Percentiles rank a stretch among this genome's conserved stretches.
Evolutionary conservation across 2,113 vertebrate genomes (phyloP).

Genomic region (Arothron firmamentum): DNA sequence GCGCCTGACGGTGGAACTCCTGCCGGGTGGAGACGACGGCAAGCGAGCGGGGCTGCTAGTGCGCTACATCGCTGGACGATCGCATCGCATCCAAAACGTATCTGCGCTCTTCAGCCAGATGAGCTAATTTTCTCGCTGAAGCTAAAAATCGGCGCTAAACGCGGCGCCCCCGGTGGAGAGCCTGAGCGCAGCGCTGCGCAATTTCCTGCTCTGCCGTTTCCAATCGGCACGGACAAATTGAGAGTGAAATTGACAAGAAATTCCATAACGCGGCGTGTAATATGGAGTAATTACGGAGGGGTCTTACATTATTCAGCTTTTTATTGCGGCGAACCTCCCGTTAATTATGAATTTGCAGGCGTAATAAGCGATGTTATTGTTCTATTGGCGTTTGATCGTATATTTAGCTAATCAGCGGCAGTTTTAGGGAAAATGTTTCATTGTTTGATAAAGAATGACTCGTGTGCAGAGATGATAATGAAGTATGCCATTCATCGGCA

Average conservation of each 20-base stretch:
- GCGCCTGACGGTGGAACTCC: conserved; percentile 49
- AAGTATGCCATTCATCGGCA: background rate
- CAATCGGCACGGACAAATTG: conserved; percentile 21
- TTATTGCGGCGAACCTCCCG: conserved; percentile 30
- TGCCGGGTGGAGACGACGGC: conserved; percentile 18
- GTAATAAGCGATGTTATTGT: background rate
- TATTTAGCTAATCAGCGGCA: background rate
- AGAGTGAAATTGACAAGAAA: conserved; percentile 33
- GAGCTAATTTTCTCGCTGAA: background rate
- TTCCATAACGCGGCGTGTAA: conserved; percentile 10
- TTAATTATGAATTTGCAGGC: conserved; percentile 29
- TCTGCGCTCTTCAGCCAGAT: background rate
- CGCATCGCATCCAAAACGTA: background rate
- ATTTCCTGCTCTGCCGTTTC: conserved; percentile 24
- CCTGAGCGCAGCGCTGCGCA: conserved; percentile 1
- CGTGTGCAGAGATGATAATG: background rate
- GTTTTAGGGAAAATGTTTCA: background rate
- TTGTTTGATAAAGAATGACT: background rate
- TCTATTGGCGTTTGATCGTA: conserved; percentile 6
- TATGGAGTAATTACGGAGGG: conserved; percentile 28
- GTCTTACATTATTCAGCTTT: conserved; percentile 23
- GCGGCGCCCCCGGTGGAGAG: background rate
- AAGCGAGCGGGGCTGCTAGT: background rate
- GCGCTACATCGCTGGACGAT: no score
- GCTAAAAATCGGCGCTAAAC: conserved; percentile 42